Evolutionary conservation across 2,888 invertebrate species (phyloP), one percentile per base, ranked within the genome.

Genomic region (Monopis laevigella): DNA sequence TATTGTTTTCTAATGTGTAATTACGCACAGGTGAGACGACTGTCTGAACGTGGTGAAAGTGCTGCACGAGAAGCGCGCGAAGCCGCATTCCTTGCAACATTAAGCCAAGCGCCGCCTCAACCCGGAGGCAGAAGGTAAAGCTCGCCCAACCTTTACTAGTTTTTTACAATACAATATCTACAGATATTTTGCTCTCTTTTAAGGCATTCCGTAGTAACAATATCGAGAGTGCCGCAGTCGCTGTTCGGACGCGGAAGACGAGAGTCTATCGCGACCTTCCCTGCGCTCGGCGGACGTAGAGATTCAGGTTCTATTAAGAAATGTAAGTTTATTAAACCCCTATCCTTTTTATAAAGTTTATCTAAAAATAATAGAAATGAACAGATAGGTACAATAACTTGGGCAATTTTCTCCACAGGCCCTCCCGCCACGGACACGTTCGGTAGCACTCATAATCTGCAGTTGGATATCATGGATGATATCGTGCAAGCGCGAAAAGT

Each of bases 401-500:
- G n/a, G n/a, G n/a, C n/a, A n/a, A n/a, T n/a, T n/a, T n/a, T n/a
- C n/a, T n/a, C n/a, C n/a, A 3, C 73, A 57, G 89, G 90, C 49
- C 88, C 90, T 39, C 87, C 91, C 36, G 86, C 90, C 29, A 88
- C 88, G 39, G 89, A 89, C 55, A 65, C 71, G 1, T 80, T 87
- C 29, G 90, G 92, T 41, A 92, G 92, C 65, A 87, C 89, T 29
- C 92, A 92, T 63, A 93, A 92, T 59, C 80, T 93, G 5, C 91
- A 92, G 60, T 71, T 93, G 52, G 93, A 93, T 58, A 92, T 93
- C 50, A 92, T 93, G 92, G 93, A 93, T 54, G 92, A 93, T 58
- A 93, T 93, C 46, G 89, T 92, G 10, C 88, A 88, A 55, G 89
- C 91, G 10, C 84, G 90, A 39, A 92, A 92, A 81, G 85, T 91